phyloP scores from a whole-genome alignment of 2,113 vertebrate species.

The Hymenochirus boettgeri region DNA sequence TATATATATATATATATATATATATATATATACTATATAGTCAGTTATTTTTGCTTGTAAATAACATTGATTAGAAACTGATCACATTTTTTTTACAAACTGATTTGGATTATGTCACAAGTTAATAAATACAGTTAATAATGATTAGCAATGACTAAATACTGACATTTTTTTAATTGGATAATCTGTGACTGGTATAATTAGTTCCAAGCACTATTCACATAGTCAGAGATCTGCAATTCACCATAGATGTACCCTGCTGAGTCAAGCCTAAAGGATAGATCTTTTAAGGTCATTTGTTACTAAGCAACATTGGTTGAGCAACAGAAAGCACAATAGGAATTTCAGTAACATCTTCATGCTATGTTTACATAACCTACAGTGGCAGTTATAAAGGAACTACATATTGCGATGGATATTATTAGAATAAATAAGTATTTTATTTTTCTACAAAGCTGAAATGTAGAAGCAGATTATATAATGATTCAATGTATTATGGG shows the following conservation, averaged over 20 bases:
- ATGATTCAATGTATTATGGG: too few relatives aligned
- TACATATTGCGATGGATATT: too few relatives aligned
- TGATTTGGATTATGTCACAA: too few relatives aligned
- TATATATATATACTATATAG: too few relatives aligned
- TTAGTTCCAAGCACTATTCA: constrained; percentile 16
- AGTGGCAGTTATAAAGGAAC: neutral
- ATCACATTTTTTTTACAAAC: too few relatives aligned
- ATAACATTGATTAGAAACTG: too few relatives aligned
- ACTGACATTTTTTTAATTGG: neutral
- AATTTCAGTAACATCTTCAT: constrained; percentile 26
- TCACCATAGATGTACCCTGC: constrained; percentile 19
- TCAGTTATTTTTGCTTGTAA: too few relatives aligned
- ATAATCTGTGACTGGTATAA: constrained; percentile 19
- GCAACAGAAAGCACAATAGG: constrained; percentile 1
- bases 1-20: too few relatives aligned
- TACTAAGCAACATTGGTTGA: constrained; percentile 31
- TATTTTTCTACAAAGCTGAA: too few relatives aligned
- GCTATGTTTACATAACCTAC: constrained; percentile 9
- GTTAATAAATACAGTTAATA: too few relatives aligned
- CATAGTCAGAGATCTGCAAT: constrained; percentile 16
- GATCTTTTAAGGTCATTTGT: constrained; percentile 40
- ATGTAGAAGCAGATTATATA: too few relatives aligned
- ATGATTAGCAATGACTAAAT: constrained; percentile 19
- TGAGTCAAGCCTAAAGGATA: constrained; percentile 36
- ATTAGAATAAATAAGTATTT: too few relatives aligned